Percentiles rank a stretch among this genome's conserved stretches.
Evolutionary conservation across 2,113 vertebrate species (phyloP).

Genomic region (Pampusana beccarii): DNA sequence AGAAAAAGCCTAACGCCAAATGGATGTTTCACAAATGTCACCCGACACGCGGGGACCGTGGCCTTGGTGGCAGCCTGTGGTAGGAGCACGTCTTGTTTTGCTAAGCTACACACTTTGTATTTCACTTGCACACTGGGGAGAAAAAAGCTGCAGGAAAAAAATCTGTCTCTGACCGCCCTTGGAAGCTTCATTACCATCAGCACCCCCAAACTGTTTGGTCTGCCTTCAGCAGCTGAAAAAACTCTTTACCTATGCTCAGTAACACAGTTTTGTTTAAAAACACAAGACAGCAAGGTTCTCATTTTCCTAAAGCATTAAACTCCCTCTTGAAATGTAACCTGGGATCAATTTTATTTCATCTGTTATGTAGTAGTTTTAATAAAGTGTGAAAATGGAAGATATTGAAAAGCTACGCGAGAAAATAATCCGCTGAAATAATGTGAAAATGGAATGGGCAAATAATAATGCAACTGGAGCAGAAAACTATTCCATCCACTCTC

Average conservation of each 20-base stretch:
- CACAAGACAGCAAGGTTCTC: neutral
- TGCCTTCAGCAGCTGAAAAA: neutral
- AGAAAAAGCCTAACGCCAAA: neutral
- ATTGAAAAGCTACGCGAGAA: conserved; percentile 10
- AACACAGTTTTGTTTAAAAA: neutral
- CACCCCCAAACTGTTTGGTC: neutral
- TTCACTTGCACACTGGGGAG: neutral
- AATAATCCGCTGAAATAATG: conserved; percentile 31
- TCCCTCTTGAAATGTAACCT: conserved; percentile 27
- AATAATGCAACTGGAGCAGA: conserved; percentile 12
- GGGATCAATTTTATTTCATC: conserved; percentile 34
- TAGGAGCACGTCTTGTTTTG: neutral
- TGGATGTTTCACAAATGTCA: conserved; percentile 23
- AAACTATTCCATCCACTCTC: neutral
- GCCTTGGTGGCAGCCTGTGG: neutral
- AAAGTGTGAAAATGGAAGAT: conserved; percentile 40
- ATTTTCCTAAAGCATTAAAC: conserved; percentile 4
- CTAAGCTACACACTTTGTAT: neutral
- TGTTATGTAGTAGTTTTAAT: neutral
- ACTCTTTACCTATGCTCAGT: neutral
- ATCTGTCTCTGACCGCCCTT: neutral
- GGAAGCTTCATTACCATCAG: neutral
- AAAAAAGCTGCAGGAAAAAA: conserved; percentile 1
- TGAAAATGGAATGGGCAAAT: neutral
- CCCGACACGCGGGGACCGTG: neutral